A percentile compares a stretch with the other conserved stretches of the same genome.
Evolutionary conservation across 2,888 invertebrate species (phyloP).

Genomic region (Scotopteryx bipunctaria): DNA sequence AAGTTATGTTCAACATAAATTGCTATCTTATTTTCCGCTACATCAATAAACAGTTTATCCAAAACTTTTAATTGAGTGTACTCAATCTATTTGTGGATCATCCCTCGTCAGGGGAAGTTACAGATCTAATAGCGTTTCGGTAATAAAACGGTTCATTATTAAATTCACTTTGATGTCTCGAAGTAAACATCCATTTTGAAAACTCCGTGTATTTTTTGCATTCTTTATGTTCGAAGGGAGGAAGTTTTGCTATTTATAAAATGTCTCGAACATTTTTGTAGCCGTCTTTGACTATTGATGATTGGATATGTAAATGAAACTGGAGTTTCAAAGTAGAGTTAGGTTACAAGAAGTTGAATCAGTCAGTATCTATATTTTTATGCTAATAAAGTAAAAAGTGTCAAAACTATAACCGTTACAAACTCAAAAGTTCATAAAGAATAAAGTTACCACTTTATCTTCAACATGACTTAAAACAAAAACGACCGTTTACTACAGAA

Average conservation of each 20-base stretch:
- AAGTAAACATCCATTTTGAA: slow-evolving; percentile 50
- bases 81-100: slow-evolving; percentile 46
- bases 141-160: slow-evolving; percentile 74
- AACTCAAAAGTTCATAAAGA: slow-evolving; percentile 7
- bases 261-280: too few species aligned
- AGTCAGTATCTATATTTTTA: too few species aligned
- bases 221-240: slow-evolving; percentile 26
- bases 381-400: too few species aligned
- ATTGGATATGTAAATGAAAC: too few species aligned
- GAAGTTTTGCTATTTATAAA: background rate
- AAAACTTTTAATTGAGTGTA: slow-evolving; percentile 23
- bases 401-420: background rate
- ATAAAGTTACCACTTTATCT: background rate
- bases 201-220: slow-evolving; percentile 28
- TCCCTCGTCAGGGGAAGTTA: slow-evolving; percentile 32
- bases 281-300: too few species aligned
- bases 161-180: slow-evolving; percentile 63
- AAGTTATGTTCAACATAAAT: background rate
- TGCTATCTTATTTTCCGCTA: slow-evolving; percentile 3
- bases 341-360: too few species aligned
- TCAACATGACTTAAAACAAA: slow-evolving; percentile 12
- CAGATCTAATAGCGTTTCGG: slow-evolving; percentile 26
- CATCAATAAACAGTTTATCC: slow-evolving; percentile 10
- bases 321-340: too few species aligned
- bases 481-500: slow-evolving; percentile 18